These are phyloP conservation scores for Lasioglossum figueresi DNA, from an alignment of 2,888 invertebrate genomes.

Conservation along the genomic window DNA sequence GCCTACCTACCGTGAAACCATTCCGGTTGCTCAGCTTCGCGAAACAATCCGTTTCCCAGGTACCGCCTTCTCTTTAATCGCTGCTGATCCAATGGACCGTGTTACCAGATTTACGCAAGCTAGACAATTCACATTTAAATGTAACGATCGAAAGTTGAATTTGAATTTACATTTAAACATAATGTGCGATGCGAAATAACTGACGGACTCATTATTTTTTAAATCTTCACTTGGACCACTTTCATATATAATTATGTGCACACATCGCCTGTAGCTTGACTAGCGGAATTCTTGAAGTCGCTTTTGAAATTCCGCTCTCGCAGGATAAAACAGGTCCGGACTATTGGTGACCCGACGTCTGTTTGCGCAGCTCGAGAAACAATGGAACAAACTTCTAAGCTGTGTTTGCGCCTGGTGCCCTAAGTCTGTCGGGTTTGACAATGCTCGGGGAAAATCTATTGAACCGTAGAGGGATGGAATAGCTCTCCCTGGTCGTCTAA, in stretches of 20 bases:
- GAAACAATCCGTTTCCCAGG: neutral
- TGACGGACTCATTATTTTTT: too few species aligned
- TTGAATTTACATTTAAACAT: too few species aligned
- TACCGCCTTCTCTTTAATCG: neutral
- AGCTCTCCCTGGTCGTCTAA: slow-evolving; percentile 9
- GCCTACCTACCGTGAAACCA: neutral
- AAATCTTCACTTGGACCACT: too few species aligned
- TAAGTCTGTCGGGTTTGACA: neutral
- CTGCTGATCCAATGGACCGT: neutral
- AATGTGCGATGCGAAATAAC: too few species aligned
- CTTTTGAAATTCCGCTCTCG: neutral
- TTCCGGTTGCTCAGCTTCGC: neutral
- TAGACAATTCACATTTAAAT: too few species aligned
- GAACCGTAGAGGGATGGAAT: neutral
- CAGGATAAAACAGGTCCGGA: neutral
- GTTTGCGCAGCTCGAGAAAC: neutral
- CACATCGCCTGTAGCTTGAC: neutral
- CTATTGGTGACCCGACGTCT: neutral
- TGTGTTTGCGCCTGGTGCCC: neutral
- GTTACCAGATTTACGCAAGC: neutral
- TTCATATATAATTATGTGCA: too few species aligned
- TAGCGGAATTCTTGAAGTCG: neutral
- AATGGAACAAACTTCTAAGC: slow-evolving; percentile 4
- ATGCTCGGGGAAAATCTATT: slow-evolving; percentile 9
- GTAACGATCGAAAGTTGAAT: too few species aligned